Evolutionary conservation across 2,888 invertebrate genomes (phyloP).

Genomic region (Leptura quadrifasciata): DNA sequence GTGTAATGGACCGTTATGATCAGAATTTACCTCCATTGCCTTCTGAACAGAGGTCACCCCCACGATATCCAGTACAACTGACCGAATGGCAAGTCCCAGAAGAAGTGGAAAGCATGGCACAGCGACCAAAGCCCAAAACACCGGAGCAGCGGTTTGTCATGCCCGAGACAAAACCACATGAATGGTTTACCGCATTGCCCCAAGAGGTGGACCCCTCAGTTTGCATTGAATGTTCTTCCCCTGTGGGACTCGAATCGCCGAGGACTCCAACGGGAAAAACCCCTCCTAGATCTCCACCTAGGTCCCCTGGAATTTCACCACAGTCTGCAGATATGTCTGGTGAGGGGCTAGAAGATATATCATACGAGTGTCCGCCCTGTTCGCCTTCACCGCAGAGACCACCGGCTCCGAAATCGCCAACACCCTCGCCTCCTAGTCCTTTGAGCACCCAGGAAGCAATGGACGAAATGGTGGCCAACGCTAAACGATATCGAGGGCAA

Average conservation of each 20-base stretch:
- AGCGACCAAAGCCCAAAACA: background rate
- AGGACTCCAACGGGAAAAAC: background rate
- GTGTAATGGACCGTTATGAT: constrained; percentile 8
- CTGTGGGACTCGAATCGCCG: background rate
- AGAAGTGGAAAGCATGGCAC: background rate
- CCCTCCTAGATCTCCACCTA: background rate
- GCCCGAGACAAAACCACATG: constrained; percentile 2
- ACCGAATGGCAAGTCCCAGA: background rate
- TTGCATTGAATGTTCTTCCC: background rate
- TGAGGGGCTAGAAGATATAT: background rate
- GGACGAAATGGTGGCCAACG: background rate
- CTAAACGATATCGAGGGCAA: background rate
- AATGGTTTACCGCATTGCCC: background rate
- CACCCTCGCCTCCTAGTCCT: constrained; percentile 32
- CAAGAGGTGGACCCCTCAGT: background rate
- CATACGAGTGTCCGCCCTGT: background rate
- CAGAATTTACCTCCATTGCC: constrained; percentile 18
- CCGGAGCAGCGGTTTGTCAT: background rate
- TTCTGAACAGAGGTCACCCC: background rate
- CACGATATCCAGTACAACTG: background rate
- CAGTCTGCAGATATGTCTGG: background rate
- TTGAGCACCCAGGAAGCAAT: constrained; percentile 13
- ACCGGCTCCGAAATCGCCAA: background rate
- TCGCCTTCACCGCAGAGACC: background rate
- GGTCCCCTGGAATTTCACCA: background rate